Evolutionary conservation across 92 coral and sea anemone genomes (phyloP), one percentile per base, ranked within the genome.

Genomic region (Pocillopora meandrina): DNA sequence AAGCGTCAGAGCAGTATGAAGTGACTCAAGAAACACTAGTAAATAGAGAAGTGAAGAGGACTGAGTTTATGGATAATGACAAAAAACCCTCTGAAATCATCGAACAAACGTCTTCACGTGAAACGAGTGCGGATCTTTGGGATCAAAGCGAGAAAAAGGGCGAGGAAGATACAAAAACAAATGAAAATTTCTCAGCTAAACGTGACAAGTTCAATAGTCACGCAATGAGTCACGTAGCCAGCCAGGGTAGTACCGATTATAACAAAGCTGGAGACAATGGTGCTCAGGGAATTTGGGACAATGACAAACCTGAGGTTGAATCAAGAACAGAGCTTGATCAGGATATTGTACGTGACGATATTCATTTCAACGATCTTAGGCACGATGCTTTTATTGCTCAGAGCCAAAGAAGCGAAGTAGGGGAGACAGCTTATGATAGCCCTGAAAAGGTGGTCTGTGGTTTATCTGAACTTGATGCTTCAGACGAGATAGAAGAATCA

Each of bases 41-140:
- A 62, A 20, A 78, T 42, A 33, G 21, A 12, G 17, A 14, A 14
- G 6, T 23, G 2, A 60, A 13, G 58, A 14, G 9, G 1, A 12
- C 8, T 23, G 1, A 74, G 14, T 66, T 11, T 9, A 19, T 55
- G 69, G 77, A 60, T 17, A 14, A 33, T 10, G 34, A 16, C 20
- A 59, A 18, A 11, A 65, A 70, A 57, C 26, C 61, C 13, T 81
- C 35, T 59, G 85, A 16, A 17, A 56, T 2, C 5, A 56, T 26
- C 31, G 52, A 42, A 42, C 52, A 76, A 9, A 19, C 12, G 8
- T 10, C 18, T 31, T 61, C 67, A 59, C 33, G 11, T 80, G 75
- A 58, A 68, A 69, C 59, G 42, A 14, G 14, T n/a, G 85, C 71
- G 13, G 77, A 71, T 23, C 60, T 70, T 36, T 71, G 77, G 78